Base-by-base conservation (phyloP, 2,113 vertebrate genomes). In the Pycnonotus jocosus region DNA sequence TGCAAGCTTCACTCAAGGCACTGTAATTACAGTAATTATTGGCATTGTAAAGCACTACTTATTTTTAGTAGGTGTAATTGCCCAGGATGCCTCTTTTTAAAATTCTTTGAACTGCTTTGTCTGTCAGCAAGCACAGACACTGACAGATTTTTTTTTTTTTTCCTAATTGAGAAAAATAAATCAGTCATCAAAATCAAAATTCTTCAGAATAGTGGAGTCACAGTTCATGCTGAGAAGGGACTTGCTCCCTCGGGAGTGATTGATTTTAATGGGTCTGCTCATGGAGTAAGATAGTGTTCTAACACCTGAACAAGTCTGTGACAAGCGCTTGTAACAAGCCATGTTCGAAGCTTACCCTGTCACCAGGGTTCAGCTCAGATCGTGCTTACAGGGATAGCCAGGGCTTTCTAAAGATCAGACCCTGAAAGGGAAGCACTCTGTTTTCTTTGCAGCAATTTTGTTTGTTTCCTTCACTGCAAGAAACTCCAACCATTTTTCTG, bases 1-100 rank as follows among this genome's bases (percentile, higher is more conserved):
- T 88, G 68, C 88, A 93, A 93, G 17, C 73, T 76, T 94, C 48
- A 48, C 60, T 91, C 72, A 89, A 87, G 65, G 78, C 80, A 51
- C 66, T 58, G 68, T 72, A 95, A 95, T 93, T 91, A 88, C 37
- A 85, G 87, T 90, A 93, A 95, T 95, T 96, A 95, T 83, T 86
- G 72, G 66, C 60, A 95, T 74, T 95, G 86, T 88, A 89, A 94
- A 74, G 83, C 61, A 72, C 44, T 92, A 60, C 81, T 96, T 96
- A 95, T 93, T 96, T 94, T 94, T 92, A 88, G 66, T 57, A 86
- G 88, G 80, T 94, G 40, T 89, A 92, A 91, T 95, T 96, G 92
- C 87, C 80, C 83, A 90, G 83, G 74, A 92, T 84, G 60, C 50
- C 86, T 91, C 91, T 62, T 89, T 94, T 86, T 44, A 82, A 93